phyloP scores from a whole-genome alignment of 2,797 vertebrate genomes.

The Pristis pectinata region DNA sequence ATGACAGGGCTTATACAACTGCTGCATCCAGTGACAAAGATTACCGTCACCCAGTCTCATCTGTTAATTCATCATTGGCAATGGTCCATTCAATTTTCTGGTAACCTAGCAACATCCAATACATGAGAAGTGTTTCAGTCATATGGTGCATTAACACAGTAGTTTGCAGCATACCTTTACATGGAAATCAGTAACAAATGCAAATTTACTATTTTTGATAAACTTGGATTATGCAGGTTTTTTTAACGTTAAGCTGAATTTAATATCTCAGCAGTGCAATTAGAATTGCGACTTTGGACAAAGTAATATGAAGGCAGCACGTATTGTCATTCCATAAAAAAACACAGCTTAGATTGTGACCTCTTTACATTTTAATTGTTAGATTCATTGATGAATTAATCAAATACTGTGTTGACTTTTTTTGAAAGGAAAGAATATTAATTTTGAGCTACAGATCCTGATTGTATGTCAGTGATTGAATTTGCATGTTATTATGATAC shows the following conservation, averaged over 20 bases:
- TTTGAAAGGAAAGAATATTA: slow-evolving; percentile 24
- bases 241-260: slow-evolving; percentile 30
- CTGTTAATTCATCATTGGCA: slow-evolving; percentile 97
- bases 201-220: slow-evolving; percentile 78
- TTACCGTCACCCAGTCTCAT: slow-evolving; percentile 83
- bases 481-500: slow-evolving; percentile 28
- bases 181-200: slow-evolving; percentile 71
- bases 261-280: slow-evolving; percentile 26
- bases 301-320: neutral
- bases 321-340: neutral
- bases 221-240: slow-evolving; percentile 58
- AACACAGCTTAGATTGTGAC: slow-evolving; percentile 8
- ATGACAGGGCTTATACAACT: slow-evolving; percentile 96
- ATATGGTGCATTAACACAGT: slow-evolving; percentile 64
- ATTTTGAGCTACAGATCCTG: slow-evolving; percentile 8
- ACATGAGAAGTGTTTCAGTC: slow-evolving; percentile 60
- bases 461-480: slow-evolving; percentile 34
- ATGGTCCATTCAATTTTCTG: slow-evolving; percentile 82
- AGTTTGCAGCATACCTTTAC: slow-evolving; percentile 78
- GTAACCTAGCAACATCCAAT: slow-evolving; percentile 98
- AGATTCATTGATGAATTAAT: slow-evolving; percentile 28
- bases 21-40: slow-evolving; percentile 93
- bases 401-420: slow-evolving; percentile 35
- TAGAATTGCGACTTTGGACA: slow-evolving; percentile 24
- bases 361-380: slow-evolving; percentile 17